Percentiles rank a stretch among this genome's conserved stretches.
Conservation (phyloP, 1,140 invertebrate species). For the Heterodera schachtii region DNA sequence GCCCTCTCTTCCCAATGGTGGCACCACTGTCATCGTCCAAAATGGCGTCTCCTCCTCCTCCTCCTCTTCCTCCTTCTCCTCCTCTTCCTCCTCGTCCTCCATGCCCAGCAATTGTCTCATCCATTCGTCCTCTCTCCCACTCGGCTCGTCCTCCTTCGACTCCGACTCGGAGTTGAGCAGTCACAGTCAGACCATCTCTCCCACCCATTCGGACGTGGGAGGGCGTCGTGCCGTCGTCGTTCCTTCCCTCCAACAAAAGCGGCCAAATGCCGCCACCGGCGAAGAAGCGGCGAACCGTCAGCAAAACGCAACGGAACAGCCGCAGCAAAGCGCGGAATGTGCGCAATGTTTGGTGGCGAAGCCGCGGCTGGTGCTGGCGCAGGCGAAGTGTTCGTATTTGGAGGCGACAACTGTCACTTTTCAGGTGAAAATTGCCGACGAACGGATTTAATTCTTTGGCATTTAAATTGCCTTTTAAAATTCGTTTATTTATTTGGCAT, state of each 20-base stretch:
- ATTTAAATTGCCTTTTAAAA: too few species aligned
- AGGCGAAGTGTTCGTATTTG: constrained; percentile 2
- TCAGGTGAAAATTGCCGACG: too few species aligned
- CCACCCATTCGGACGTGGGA: background rate
- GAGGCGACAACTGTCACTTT: constrained; percentile 19
- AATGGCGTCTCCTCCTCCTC: constrained; percentile 20
- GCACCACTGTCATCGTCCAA: constrained; percentile 22
- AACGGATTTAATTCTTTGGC: too few species aligned
- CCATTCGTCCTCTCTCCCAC: background rate
- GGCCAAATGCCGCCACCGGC: background rate
- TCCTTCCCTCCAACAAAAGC: background rate
- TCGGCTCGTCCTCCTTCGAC: constrained; percentile 7
- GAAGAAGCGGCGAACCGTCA: background rate
- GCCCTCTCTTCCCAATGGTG: background rate
- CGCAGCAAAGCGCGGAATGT: constrained; percentile 7
- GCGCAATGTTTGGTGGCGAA: constrained; percentile 22
- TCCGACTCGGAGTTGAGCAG: constrained; percentile 9
- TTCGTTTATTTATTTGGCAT: too few species aligned
- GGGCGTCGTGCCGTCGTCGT: background rate
- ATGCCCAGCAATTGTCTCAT: background rate
- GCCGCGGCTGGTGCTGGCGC: constrained; percentile 1
- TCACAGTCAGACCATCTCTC: constrained; percentile 11
- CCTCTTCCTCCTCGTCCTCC: constrained; percentile 18
- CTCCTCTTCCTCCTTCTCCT: background rate
- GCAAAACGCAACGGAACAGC: background rate